Evolutionary conservation across 2,113 vertebrate genomes (phyloP), one percentile per base, ranked within the genome.

Genomic region (Xerus inauris): DNA sequence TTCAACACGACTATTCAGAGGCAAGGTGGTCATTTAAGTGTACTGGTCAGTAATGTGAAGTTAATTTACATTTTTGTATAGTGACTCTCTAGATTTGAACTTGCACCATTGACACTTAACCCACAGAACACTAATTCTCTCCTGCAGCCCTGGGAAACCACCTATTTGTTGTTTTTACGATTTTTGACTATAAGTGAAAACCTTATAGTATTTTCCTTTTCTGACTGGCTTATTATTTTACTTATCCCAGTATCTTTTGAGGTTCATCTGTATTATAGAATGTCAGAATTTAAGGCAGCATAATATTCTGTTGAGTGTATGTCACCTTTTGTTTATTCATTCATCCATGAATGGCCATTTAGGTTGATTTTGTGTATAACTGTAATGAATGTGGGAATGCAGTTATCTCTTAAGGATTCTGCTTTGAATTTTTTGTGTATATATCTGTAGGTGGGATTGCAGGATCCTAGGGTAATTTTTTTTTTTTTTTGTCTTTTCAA

Each of bases 41-140:
- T 51, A 1, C 3, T 3, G 6, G 38, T 93, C 35, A n/a, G 13
- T 13, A 3, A 6, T 54, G 13, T 45, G 79, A 19, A 35, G 6
- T 75, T n/a, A 11, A 8, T 54, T 64, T 67, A 76, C 17, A 8
- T n/a, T 35, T 26, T 67, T 51, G 40, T 54, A 32, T 20, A 35
- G 10, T 12, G 16, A 38, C 5, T 57, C 65, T 51, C 17, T n/a
- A 65, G 49, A 73, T 24, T 67, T 47, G 35, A 6, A 42, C 35
- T 35, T 10, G 45, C 9, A 7, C 12, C 6, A 1, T 45, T 28
- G 22, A 67, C 80, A 42, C 30, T 57, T n/a, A 0, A 24, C 16
- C 13, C 24, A 8, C 47, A 30, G 22, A 22, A 42, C 40, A 3
- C 30, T 42, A 28, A 17, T 30, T 20, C 14, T 4, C 49, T 24